Conservation (phyloP, 2,888 invertebrate genomes). For the Drosophila pseudotakahashii region DNA sequence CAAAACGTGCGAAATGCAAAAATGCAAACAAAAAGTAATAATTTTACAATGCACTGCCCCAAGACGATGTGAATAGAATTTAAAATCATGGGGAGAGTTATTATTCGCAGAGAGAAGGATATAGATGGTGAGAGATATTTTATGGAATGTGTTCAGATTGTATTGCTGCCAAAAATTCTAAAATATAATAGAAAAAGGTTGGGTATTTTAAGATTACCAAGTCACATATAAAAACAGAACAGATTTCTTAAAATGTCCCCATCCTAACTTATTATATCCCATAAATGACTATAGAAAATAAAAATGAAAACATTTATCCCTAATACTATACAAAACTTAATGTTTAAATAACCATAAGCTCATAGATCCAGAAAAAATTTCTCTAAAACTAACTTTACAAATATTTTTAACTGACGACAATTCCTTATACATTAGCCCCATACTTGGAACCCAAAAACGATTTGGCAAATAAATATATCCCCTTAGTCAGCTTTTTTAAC, state of each 20-base stretch:
- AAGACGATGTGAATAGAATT: conserved; percentile 63
- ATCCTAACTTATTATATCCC: too few relatives aligned
- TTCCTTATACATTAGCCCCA: conserved; percentile 11
- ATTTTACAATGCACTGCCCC: conserved; percentile 60
- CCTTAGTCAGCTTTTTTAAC: conserved; percentile 18
- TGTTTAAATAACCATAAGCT: too few relatives aligned
- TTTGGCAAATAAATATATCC: conserved; percentile 1
- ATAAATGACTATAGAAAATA: too few relatives aligned
- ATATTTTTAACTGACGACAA: conserved; percentile 8
- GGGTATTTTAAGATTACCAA: not conserved
- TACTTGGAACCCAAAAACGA: conserved; percentile 17
- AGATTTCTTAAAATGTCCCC: too few relatives aligned
- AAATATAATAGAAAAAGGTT: not conserved
- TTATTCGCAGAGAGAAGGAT: conserved; percentile 15
- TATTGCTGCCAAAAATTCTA: not conserved
- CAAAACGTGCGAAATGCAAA: conserved; percentile 20
- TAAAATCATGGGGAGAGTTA: conserved; percentile 46
- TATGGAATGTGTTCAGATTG: conserved; percentile 16
- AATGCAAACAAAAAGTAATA: conserved; percentile 35
- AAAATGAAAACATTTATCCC: too few relatives aligned
- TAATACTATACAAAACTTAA: too few relatives aligned
- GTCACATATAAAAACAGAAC: too few relatives aligned
- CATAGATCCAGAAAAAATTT: too few relatives aligned
- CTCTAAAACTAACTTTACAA: not conserved
- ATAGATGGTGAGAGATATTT: conserved; percentile 8